Percentiles rank a stretch among this genome's conserved stretches.
phyloP scores from a whole-genome alignment of 1,140 invertebrate species.

The Elymnias hypermnestra region DNA sequence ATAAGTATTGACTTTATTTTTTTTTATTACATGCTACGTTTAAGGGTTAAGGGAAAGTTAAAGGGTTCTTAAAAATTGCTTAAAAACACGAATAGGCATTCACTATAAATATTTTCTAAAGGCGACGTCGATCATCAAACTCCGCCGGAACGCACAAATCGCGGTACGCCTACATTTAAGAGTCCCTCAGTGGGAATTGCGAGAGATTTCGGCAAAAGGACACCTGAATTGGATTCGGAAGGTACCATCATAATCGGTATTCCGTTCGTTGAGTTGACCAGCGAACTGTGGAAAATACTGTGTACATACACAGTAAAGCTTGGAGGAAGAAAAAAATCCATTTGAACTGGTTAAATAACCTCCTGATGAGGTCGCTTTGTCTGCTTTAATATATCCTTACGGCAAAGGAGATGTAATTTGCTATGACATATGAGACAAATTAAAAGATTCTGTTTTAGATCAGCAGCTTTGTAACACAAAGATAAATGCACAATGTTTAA shows the following conservation, averaged over 20 bases:
- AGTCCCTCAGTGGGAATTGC: conserved; percentile 60
- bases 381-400: conserved; percentile 20
- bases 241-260: conserved; percentile 41
- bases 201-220: conserved; percentile 65
- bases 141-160: conserved; percentile 39
- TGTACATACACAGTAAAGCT: conserved; percentile 11
- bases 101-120: conserved; percentile 32
- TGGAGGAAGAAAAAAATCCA: conserved; percentile 30
- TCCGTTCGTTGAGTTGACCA: conserved; percentile 27
- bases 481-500: too few species aligned
- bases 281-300: conserved; percentile 22
- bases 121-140: conserved; percentile 56
- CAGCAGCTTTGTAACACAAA: too few species aligned
- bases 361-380: conserved; percentile 25
- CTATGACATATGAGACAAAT: conserved; percentile 1
- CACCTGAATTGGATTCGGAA: conserved; percentile 50
- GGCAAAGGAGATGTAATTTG: conserved; percentile 17
- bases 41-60: too few species aligned
- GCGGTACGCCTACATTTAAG: conserved; percentile 62
- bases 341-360: conserved; percentile 30
- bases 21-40: too few species aligned
- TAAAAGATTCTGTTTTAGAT: background rate
- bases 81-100: background rate
- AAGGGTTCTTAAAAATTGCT: too few species aligned
- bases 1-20: too few species aligned